Conservation (phyloP, 2,113 vertebrate genomes). For the Delphinus delphis region DNA sequence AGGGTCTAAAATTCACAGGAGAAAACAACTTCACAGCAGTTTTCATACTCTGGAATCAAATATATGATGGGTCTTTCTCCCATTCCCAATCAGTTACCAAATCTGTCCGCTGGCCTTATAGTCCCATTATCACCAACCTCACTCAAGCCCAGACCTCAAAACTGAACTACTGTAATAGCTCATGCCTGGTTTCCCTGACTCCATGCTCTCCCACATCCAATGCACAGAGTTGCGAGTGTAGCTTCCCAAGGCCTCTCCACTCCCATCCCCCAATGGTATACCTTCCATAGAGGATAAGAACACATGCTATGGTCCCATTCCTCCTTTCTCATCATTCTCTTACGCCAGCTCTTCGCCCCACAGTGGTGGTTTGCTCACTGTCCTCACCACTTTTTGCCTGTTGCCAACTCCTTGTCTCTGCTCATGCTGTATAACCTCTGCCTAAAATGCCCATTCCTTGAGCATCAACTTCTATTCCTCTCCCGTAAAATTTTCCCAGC, state of each 20-base stretch:
- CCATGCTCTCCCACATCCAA: not conserved
- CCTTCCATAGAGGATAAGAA: not conserved
- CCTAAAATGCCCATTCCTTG: not conserved
- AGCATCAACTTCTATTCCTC: not conserved
- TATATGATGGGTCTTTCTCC: not conserved
- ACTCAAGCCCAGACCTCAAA: not conserved
- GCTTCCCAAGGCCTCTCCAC: not conserved
- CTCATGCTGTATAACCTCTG: not conserved
- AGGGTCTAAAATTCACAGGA: slow-evolving; percentile 7
- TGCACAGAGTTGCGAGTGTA: not conserved
- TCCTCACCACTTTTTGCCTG: not conserved
- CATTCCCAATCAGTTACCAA: not conserved
- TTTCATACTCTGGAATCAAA: not conserved
- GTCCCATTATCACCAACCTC: not conserved
- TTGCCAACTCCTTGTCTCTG: not conserved
- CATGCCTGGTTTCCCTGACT: not conserved
- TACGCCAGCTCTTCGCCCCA: not conserved
- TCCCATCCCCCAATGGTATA: not conserved
- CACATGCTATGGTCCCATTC: not conserved
- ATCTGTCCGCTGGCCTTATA: not conserved
- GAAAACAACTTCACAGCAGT: not conserved
- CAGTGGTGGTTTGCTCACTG: not conserved
- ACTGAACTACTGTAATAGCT: not conserved
- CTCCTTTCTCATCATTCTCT: not conserved
- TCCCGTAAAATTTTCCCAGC: not conserved